phyloP scores from a whole-genome alignment of 2,888 invertebrate genomes.

The Vannuccia rotundouncinata region DNA sequence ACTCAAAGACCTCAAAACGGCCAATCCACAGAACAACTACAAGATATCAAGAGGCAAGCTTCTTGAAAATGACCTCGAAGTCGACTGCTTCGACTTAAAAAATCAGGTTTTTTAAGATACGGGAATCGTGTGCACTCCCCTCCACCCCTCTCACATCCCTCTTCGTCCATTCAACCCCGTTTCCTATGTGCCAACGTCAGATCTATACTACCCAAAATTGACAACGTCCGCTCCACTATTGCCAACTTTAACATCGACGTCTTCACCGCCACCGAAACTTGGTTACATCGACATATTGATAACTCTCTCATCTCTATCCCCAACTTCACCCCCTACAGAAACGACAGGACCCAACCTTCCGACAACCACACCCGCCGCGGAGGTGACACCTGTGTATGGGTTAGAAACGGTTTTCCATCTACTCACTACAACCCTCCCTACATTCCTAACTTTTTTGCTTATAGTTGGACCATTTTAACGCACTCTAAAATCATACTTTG shows the following conservation, averaged over 20 bases:
- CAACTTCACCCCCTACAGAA: neutral
- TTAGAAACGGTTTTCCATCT: too few relatives aligned
- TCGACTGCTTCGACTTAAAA: neutral
- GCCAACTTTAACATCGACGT: neutral
- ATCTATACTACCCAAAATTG: neutral
- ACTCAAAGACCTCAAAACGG: conserved; percentile 12
- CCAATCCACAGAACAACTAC: neutral
- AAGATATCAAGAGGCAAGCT: conserved; percentile 3
- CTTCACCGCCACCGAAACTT: neutral
- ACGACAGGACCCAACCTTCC: neutral
- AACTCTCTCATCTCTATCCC: neutral
- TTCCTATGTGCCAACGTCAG: neutral
- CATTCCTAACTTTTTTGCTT: too few relatives aligned
- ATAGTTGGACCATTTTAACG: too few relatives aligned
- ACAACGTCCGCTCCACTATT: neutral
- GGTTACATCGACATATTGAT: neutral
- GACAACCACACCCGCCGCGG: neutral
- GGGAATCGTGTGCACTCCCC: neutral
- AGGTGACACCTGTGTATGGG: too few relatives aligned
- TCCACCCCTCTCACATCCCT: neutral
- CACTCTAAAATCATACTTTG: too few relatives aligned
- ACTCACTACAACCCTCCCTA: too few relatives aligned
- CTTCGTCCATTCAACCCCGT: neutral
- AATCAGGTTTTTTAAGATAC: too few relatives aligned
- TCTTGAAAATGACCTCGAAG: neutral